phyloP scores from a whole-genome alignment of 1,140 invertebrate genomes.

The Muscidifurax raptorellus region DNA sequence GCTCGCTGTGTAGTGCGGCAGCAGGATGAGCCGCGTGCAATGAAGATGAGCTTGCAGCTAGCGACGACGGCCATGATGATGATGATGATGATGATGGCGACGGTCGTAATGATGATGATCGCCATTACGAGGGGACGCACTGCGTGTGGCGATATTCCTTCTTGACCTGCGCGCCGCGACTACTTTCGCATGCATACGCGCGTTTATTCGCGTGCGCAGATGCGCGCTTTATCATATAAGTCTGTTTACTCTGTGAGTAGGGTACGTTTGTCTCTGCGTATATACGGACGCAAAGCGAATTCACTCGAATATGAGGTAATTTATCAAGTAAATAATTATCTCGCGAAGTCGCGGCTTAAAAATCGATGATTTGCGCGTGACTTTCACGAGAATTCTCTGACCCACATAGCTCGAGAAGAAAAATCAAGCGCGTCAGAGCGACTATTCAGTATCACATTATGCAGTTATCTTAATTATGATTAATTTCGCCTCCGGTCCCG shows the following conservation, averaged over 20 bases:
- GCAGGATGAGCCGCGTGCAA: not conserved
- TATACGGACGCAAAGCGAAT: not conserved
- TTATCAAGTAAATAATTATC: not conserved
- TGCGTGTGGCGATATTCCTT: not conserved
- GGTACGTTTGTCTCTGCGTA: not conserved
- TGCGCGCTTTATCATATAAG: not conserved
- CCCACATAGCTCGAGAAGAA: not conserved
- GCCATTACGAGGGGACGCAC: not conserved
- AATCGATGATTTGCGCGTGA: no score
- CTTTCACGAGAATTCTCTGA: not conserved
- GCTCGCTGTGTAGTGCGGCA: not conserved
- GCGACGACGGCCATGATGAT: not conserved
- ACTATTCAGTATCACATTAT: conserved; percentile 2
- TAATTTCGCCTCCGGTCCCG: conserved; percentile 27
- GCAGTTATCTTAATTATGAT: conserved; percentile 37
- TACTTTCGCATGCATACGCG: not conserved
- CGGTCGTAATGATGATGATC: not conserved
- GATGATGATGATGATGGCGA: not conserved
- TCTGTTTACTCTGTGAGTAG: not conserved
- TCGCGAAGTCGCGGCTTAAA: not conserved
- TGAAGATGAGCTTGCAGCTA: not conserved
- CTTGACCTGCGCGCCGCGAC: not conserved
- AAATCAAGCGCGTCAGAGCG: not conserved
- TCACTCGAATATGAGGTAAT: not conserved
- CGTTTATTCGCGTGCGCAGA: not conserved